phyloP scores from a whole-genome alignment of 92 coral and sea anemone genomes.

The Heteractis magnifica region DNA sequence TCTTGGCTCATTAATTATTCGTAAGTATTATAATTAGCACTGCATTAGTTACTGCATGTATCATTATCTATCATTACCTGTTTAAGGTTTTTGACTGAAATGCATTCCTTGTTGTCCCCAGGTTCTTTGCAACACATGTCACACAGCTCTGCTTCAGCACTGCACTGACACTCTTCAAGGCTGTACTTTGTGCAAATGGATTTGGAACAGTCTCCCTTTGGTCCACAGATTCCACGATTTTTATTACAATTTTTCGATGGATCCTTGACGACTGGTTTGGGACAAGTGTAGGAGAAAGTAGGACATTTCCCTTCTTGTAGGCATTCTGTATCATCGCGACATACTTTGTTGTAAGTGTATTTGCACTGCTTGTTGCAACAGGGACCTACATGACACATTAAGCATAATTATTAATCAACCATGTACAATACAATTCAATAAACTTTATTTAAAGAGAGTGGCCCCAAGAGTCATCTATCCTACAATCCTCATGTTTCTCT shows the following conservation, averaged over 20 bases:
- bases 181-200: conserved; percentile 71
- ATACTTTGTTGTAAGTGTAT: conserved; percentile 41
- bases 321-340: conserved; percentile 70
- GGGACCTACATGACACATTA: conserved; percentile 41
- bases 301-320: conserved; percentile 57
- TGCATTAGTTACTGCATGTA: no score
- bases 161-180: conserved; percentile 74
- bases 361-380: conserved; percentile 67
- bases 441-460: conserved; percentile 27
- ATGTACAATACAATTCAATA: no score
- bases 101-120: conserved; percentile 38
- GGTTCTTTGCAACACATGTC: conserved; percentile 79
- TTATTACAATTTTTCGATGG: conserved; percentile 60
- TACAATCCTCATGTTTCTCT: no score
- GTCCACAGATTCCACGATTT: conserved; percentile 67
- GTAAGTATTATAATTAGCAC: no score
- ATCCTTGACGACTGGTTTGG: conserved; percentile 30
- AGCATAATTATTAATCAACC: no score
- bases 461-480: no score
- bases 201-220: conserved; percentile 64
- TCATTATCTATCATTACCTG: conserved; percentile 23
- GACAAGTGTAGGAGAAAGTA: conserved; percentile 59
- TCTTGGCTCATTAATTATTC: no score
- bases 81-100: conserved; percentile 40
- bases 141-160: conserved; percentile 69